Percentiles rank a stretch among this genome's conserved stretches.
These are phyloP conservation scores for Monopterus albus DNA, from an alignment of 2,113 vertebrate genomes.

Conservation along the genomic window DNA sequence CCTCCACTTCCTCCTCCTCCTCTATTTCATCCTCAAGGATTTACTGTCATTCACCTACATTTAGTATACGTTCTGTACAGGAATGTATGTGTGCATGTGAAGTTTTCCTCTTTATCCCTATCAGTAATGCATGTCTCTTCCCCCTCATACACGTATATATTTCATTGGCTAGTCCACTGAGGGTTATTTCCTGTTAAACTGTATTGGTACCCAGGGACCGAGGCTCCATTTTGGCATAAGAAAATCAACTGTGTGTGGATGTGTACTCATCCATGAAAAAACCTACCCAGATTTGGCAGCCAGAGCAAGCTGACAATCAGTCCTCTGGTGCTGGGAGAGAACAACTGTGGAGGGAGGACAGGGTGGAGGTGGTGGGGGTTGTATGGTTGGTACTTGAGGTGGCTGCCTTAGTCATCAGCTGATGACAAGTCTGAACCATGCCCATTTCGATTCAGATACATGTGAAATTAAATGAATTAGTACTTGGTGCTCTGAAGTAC, in stretches of 20 bases:
- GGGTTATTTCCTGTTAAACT: too few relatives aligned
- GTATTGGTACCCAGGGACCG: too few relatives aligned
- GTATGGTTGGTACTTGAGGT: too few relatives aligned
- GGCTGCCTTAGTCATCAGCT: too few relatives aligned
- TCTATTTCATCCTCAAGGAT: slow-evolving; percentile 24
- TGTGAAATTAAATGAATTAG: neutral
- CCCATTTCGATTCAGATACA: neutral
- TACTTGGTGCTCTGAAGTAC: neutral
- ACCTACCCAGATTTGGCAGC: neutral
- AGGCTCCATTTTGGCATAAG: too few relatives aligned
- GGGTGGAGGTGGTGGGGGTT: too few relatives aligned
- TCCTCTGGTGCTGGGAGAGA: neutral
- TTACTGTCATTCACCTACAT: slow-evolving; percentile 28
- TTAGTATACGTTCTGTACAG: neutral
- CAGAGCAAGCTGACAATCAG: neutral
- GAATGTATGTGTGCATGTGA: neutral
- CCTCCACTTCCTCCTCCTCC: neutral
- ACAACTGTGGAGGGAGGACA: too few relatives aligned
- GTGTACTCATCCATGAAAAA: neutral
- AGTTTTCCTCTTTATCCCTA: too few relatives aligned
- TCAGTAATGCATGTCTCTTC: too few relatives aligned
- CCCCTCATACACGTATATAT: too few relatives aligned
- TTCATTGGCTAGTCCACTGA: too few relatives aligned
- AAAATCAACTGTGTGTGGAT: neutral
- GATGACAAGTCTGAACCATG: too few relatives aligned